Evolutionary conservation across 2,113 vertebrate genomes (phyloP), one percentile per base, ranked within the genome.

Genomic region (Cyprinus carpio): DNA sequence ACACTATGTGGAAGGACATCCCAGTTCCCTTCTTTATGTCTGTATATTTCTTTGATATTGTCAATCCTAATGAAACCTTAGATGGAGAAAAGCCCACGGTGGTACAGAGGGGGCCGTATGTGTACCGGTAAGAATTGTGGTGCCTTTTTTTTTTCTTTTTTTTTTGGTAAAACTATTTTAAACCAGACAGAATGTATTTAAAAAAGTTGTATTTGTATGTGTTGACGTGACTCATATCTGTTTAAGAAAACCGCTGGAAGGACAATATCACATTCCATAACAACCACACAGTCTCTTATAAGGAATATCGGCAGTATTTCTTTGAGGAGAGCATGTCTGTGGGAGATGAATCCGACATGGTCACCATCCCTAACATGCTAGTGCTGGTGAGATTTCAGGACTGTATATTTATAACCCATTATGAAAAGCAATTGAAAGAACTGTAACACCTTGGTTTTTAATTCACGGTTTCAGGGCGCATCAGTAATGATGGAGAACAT

Each of bases 11-110:
- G 98, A 97, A 94, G 86, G 96, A 98, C 62, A 90, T 99, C 29
- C 98, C 98, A 0, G 94, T 99, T 0, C 98, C 98, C 0, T 99
- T 99, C 91, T 98, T 91, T 90, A 85, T 99, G 89, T 96, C 97
- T 0, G 85, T 97, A 86, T 93, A 98, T 91, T 94, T 99, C 87
- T 97, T 97, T 0, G 87, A 97, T 10, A 85, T 99, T 20, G n/a
- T 95, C 79, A 99, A 99, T 89, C 93, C 96, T 0, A 2, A 89
- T 0, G 93, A 96, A 75, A 10, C 98, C 4, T 90, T 97, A 0
- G 4, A 27, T 0, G 98, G 98, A 20, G 91, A 88, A 0, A 97
- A 95, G 88, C 97, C 98, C 0, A 88, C 89, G 54, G 79, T 99
- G 92, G 84, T 67, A 23, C 93, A 99, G 89, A 95, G 91, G 0